Evolutionary conservation across 2,797 vertebrate genomes (phyloP).

Genomic region (Bradypodion pumilum): DNA sequence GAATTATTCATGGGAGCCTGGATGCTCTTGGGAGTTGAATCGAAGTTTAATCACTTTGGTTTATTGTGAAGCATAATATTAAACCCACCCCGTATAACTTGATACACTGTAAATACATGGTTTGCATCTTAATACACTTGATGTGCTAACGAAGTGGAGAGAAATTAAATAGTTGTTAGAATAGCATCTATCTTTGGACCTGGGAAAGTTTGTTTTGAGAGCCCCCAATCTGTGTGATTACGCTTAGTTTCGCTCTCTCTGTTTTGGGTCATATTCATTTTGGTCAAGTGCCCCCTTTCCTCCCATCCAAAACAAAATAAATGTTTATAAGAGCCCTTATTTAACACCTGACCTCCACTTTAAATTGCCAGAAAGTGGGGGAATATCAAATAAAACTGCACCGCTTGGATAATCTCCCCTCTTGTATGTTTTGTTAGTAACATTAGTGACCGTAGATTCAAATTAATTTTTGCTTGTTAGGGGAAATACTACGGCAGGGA

Average conservation of each 20-base stretch:
- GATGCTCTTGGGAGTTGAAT: constrained; percentile 27
- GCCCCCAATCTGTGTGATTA: neutral
- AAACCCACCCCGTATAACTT: constrained; percentile 16
- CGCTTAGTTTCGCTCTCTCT: neutral
- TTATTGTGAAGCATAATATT: neutral
- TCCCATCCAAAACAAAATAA: constrained; percentile 15
- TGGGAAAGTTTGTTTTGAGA: constrained; percentile 31
- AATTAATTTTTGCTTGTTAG: constrained; percentile 1
- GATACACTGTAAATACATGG: constrained; percentile 18
- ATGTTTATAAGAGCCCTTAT: constrained; percentile 21
- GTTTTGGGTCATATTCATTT: constrained; percentile 5
- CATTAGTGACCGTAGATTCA: neutral
- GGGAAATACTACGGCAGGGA: neutral
- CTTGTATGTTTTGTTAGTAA: neutral
- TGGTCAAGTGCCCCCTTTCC: neutral
- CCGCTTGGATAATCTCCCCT: neutral
- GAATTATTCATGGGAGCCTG: constrained; percentile 12
- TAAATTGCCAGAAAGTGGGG: constrained; percentile 2
- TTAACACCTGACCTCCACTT: constrained; percentile 10
- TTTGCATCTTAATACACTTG: constrained; percentile 8
- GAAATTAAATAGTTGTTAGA: neutral
- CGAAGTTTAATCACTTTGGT: constrained; percentile 16
- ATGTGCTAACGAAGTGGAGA: neutral
- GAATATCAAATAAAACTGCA: constrained; percentile 20
- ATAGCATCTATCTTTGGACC: constrained; percentile 4